Base-by-base conservation (phyloP, 2,797 vertebrate species). In the Bovichtus variegatus region DNA sequence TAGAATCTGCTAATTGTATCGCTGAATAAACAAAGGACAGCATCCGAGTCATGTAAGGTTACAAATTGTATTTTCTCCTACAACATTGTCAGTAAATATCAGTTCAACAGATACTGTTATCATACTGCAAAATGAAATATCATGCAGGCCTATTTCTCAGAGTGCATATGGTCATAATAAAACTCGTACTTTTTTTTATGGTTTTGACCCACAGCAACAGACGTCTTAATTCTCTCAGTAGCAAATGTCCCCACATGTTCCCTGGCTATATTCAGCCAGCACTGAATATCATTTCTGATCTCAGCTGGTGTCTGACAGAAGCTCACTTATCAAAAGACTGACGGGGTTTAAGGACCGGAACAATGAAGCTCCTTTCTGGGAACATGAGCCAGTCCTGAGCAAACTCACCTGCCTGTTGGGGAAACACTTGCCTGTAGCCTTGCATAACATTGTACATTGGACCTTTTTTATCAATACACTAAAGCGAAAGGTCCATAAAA, bases 361-460 rank as follows among this genome's bases (percentile, higher is more conserved):
- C 6, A 63, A 49, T 36, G 31, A 6, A 76, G 43, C 43, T 50
- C 29, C 57, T 31, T 50, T 62, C 25, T 21, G 61, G 19, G 59
- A 76, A 58, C 66, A 9, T 2, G 31, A 70, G 49, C 46, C 50
- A 68, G 40, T 74, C 71, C 79, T 81, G 69, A 71, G 69, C 38
- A 73, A 63, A 78, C 21, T 50, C 25, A 25, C 18, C 60, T 38
- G 38, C 38, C 58, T 60, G 29, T 15, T 27, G 57, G 67, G 49
- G 59, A 78, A 60, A n/a, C 18, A 19, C 38, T 23, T 27, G 46
- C 29, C 65, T 61, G 72, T 40, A 18, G 62, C 34, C 59, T 88
- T 82, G 64, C 9, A 18, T 75, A 71, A 82, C 66, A 15, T 53
- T 68, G 62, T 46, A 83, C 76, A 27, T 51, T 83, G 77, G 71